Percentiles rank a stretch among this genome's conserved stretches.
Evolutionary conservation across 1,140 invertebrate species (phyloP).

Genomic region (Atta texana): DNA sequence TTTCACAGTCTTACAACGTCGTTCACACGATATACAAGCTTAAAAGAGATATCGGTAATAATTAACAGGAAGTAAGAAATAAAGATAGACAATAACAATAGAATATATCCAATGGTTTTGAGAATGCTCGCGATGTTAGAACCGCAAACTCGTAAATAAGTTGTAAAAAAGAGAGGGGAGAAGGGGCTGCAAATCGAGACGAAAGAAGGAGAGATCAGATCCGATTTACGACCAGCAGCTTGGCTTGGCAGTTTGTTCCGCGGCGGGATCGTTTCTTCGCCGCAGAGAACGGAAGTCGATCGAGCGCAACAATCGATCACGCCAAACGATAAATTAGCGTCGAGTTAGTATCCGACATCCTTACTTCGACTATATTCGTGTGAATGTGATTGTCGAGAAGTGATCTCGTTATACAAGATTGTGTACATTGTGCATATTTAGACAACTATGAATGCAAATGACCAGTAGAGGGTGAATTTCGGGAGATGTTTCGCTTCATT

Average conservation of each 20-base stretch:
- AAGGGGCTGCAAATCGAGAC: conserved; percentile 49
- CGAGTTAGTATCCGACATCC: conserved; percentile 73
- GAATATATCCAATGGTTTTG: conserved; percentile 30
- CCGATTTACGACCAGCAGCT: conserved; percentile 71
- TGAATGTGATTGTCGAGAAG: conserved; percentile 35
- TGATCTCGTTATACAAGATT: background rate
- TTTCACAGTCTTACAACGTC: background rate
- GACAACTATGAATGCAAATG: conserved; percentile 39
- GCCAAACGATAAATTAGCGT: conserved; percentile 80
- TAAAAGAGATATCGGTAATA: conserved; percentile 30
- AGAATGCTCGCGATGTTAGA: background rate
- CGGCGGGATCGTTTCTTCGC: conserved; percentile 63
- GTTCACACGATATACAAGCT: background rate
- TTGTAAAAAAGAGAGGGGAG: conserved; percentile 21
- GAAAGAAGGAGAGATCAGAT: conserved; percentile 60
- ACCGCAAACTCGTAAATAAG: conserved; percentile 51
- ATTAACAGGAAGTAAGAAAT: conserved; percentile 39
- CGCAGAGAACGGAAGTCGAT: conserved; percentile 31
- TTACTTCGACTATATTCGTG: conserved; percentile 10
- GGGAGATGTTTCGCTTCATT: conserved; percentile 36
- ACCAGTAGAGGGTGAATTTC: conserved; percentile 38
- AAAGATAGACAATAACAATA: background rate
- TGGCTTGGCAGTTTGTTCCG: conserved; percentile 67
- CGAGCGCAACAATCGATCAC: conserved; percentile 70
- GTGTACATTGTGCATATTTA: conserved; percentile 47